Evolutionary conservation across 2,113 vertebrate species (phyloP).

Genomic region (Vulpes ferrilata): DNA sequence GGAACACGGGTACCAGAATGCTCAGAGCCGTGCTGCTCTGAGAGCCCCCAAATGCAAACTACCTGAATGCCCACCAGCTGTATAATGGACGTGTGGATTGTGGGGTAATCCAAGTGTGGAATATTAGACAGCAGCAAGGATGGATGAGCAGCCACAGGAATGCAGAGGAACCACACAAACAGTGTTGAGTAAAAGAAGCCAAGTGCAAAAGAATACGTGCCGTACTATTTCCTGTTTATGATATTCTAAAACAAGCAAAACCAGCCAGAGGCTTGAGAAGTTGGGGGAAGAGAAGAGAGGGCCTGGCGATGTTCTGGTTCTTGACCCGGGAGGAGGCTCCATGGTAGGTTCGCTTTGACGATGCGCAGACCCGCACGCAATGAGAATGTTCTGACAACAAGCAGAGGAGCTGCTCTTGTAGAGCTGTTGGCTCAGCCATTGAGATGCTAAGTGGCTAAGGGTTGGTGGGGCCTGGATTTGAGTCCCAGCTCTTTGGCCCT

Average conservation of each 20-base stretch:
- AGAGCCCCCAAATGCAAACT: background rate
- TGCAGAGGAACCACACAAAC: accelerated
- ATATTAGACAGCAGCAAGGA: accelerated
- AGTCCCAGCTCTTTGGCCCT: background rate
- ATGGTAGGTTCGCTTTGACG: accelerated
- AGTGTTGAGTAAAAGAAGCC: background rate
- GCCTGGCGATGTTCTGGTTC: background rate
- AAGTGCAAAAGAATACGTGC: accelerated
- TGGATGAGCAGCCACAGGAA: accelerated
- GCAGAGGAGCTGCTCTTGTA: accelerated
- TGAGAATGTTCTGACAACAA: background rate
- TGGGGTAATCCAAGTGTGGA: accelerated
- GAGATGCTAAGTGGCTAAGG: background rate
- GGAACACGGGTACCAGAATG: accelerated
- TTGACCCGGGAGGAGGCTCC: background rate
- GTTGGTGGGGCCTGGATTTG: too few relatives aligned
- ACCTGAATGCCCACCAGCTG: accelerated
- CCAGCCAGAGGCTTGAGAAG: background rate
- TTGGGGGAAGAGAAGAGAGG: accelerated
- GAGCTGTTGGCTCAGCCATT: accelerated
- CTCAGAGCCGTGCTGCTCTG: accelerated
- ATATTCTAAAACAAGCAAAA: background rate
- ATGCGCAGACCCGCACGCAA: accelerated
- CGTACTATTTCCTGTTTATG: accelerated
- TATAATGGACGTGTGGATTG: accelerated